Base-by-base conservation (phyloP, 2,113 vertebrate genomes). In the Oncorhynchus gorbuscha region DNA sequence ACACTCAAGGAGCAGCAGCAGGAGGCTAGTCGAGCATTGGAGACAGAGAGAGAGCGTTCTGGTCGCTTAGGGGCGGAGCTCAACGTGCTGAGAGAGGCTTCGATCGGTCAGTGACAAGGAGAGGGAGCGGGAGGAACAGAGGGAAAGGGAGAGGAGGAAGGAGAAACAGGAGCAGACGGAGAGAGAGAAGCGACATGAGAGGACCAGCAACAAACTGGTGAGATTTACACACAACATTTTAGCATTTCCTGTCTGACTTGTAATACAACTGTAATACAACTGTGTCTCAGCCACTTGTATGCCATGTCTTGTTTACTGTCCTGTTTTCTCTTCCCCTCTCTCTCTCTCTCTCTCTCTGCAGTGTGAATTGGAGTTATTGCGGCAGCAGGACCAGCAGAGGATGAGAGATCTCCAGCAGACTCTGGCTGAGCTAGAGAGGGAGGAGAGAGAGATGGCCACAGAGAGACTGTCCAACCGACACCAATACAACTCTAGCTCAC, bases 331-430 rank as follows among this genome's bases (percentile, higher is more conserved):
- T 61, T 14, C n/a, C n/a, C n/a, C n/a, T n/a, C n/a, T n/a, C n/a
- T n/a, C 59, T 5, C 59, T 61, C 59, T 8, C 3, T 13, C 58
- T 28, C 26, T 85, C 28, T 16, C 78, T 79, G 65, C 79, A 97
- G 96, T 81, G 93, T 72, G 94, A 95, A 79, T 70, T 97, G 74
- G 94, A 97, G 84, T 8, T 79, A 28, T 93, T 95, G 65, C 93
- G 90, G 62, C 91, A 94, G 78, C 91, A 93, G 22, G 96, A 97
- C 64, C 92, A 92, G 80, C 94, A 95, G 77, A 95, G 90, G 51
- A 91, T 97, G 77, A 88, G 92, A 87, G 94, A 96, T 80, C 91
- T 98, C 26, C 96, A 97, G 87, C 91, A 77, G 74, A 93, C 88
- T 0, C 79, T 97, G 55, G 64, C 89, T 8, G 83, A 90, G 12